phyloP scores from a whole-genome alignment of 37 sponge, comb jelly and placozoan species.

The Beroe forskalii region DNA sequence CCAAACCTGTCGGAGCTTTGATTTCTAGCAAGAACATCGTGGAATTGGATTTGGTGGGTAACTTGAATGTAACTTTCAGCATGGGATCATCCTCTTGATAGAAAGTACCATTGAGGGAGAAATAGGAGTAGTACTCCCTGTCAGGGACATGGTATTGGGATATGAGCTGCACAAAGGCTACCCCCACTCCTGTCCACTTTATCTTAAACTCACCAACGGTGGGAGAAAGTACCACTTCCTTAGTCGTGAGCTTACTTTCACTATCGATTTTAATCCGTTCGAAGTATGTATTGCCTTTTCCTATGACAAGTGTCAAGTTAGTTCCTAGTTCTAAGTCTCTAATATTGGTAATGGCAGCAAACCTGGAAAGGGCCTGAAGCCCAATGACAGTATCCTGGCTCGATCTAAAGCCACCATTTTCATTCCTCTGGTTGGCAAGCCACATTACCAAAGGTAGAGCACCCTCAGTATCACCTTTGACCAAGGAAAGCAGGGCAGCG shows the following conservation, averaged over 20 bases:
- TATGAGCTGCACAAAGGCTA: conserved; percentile 4
- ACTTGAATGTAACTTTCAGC: not conserved
- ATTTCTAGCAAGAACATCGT: conserved; percentile 7
- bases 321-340: not conserved
- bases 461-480: not conserved
- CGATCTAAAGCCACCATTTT: conserved; percentile 19
- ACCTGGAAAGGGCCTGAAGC: conserved; percentile 3
- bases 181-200: conserved; percentile 12
- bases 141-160: not conserved
- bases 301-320: not conserved
- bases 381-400: conserved; percentile 47
- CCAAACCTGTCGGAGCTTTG: not conserved
- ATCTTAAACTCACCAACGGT: not conserved
- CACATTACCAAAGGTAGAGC: not conserved
- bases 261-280: not conserved
- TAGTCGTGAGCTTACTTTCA: not conserved
- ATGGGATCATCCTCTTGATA: too few relatives aligned
- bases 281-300: not conserved
- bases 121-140: not conserved
- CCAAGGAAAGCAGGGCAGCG: not conserved
- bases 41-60: not conserved
- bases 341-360: not conserved
- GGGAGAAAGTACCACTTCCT: not conserved
- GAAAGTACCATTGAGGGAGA: not conserved
- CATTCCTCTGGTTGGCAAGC: not conserved